Base-by-base conservation (phyloP, 2,113 vertebrate species). In the Amphiprion ocellaris region DNA sequence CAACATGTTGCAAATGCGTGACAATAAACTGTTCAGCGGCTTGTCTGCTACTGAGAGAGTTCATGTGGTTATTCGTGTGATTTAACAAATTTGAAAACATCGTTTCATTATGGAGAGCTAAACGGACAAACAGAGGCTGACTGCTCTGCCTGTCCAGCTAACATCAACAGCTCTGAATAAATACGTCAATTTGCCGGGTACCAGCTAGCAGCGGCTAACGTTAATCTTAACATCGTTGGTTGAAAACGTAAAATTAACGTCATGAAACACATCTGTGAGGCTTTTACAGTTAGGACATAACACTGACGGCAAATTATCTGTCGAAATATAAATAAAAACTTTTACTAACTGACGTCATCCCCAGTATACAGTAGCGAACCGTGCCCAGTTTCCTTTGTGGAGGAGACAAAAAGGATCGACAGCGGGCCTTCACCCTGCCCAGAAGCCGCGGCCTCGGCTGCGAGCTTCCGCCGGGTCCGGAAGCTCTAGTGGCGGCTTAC, bases 341-440 rank as follows among this genome's bases (percentile, higher is more conserved):
- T 86, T 69, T 72, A 50, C 30, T 37, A 79, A 82, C 73, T 91
- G 88, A 88, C 90, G 91, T 94, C 90, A 92, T 56, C 19, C 68
- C 16, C 66, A 21, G 74, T 39, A 10, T 50, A 87, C 74, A 78
- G 68, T 15, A 64, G 50, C 41, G 53, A 72, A 70, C 66, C 58
- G 69, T 73, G 75, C 68, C 73, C 78, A 49, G 67, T 89, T 88
- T 88, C 82, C 88, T 94, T 93, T 93, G 90, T 93, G 87, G 86
- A 66, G 74, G 81, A 90, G 84, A 94, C 86, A 89, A 93, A 91
- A 91, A 83, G 47, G 69, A 74, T 89, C 90, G 66, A 78, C 79
- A 65, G n/a, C 75, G 74, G 94, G 94, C 94, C 95, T 93, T 71
- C 74, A 24, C 61, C 69, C 39, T 78, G 77, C 83, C 70, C 41